Conservation (phyloP, 2,113 vertebrate species). For the Bettongia penicillata region DNA sequence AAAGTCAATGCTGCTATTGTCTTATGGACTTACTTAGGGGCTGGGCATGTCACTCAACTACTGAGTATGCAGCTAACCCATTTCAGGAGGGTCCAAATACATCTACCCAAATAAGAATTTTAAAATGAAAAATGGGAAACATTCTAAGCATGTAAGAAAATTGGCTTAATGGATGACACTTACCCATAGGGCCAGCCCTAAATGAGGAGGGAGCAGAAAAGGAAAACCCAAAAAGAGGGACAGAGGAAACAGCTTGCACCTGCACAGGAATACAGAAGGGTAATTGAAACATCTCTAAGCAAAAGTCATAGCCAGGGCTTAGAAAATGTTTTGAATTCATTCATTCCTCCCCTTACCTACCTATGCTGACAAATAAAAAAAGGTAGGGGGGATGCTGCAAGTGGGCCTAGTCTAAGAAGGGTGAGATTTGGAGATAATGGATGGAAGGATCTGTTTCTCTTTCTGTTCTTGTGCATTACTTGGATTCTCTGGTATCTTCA, state of each 20-base stretch:
- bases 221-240: background rate
- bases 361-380: background rate
- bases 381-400: background rate
- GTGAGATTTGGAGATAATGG: background rate
- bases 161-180: background rate
- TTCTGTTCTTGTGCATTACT: background rate
- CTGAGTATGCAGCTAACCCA: background rate
- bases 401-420: background rate
- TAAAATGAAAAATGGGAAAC: background rate
- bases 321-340: background rate
- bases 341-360: background rate
- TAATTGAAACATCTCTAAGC: background rate
- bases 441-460: background rate
- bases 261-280: background rate
- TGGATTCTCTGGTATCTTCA: background rate
- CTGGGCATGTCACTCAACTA: slow-evolving; percentile 13
- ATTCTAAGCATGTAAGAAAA: background rate
- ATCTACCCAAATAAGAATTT: background rate
- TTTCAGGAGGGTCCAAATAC: slow-evolving; percentile 13
- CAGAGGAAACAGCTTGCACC: background rate
- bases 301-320: background rate
- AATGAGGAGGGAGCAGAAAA: background rate
- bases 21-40: slow-evolving; percentile 48
- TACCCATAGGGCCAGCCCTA: background rate
- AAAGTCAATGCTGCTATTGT: slow-evolving; percentile 65